Base-by-base conservation (phyloP, 2,797 vertebrate species). In the Meriones psammophilus region DNA sequence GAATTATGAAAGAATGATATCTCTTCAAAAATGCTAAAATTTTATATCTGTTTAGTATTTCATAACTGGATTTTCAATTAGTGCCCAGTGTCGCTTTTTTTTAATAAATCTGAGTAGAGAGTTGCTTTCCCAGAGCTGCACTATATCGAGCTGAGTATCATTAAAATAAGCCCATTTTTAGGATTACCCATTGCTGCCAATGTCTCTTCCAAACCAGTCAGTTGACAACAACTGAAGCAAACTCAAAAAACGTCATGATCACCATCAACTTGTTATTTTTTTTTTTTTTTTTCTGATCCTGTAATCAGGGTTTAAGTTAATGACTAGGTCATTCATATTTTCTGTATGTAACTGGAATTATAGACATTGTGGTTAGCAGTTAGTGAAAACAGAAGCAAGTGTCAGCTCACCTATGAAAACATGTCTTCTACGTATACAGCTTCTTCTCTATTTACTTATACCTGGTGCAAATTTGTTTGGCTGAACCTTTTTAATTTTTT, bases 121-220 rank as follows among this genome's bases (percentile, higher is more conserved):
- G 8, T 0, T 3, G 13, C 12, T 85, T 81, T 42, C 36, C 26
- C 54, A 39, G 4, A 17, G 0, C 5, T 66, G 6, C 39, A 50
- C 30, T 80, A 28, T 18, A 3, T 36, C 46, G 7, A 6, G 6
- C 54, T 46, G 5, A 88, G 50, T 54, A 22, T 0, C 22, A 17
- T 33, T 17, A 7, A 28, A 4, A 50, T 26, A 15, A 46, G 56
- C 6, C 33, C 3, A 64, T 74, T 64, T 33, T 62, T 50, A 20
- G 26, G 28, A 71, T 20, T 0, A 5, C 6, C 30, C 0, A 33
- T 50, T 50, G 26, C 4, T 89, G 1, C 1, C 26, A 71, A 14
- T n/a, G 3, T 1, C 30, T 77, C 28, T 78, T 7, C 54, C 24
- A 56, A 78, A 76, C 60, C 62, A 88, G 9, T n/a, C 64, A 91